Conservation (phyloP, 2,113 vertebrate species). For the Cheirogaleus medius region DNA sequence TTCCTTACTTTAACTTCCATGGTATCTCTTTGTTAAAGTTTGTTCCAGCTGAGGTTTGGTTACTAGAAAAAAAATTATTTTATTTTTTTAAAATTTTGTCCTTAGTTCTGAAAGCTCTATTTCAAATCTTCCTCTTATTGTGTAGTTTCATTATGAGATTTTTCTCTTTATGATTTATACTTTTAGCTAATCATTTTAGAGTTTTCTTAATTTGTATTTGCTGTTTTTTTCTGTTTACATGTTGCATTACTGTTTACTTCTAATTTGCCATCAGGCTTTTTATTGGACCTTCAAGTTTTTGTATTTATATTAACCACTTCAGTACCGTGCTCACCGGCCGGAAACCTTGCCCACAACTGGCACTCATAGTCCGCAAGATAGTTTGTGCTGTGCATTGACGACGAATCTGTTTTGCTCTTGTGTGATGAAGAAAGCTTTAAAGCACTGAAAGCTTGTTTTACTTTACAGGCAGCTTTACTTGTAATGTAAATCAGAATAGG, state of each 20-base stretch:
- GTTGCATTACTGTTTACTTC: not conserved
- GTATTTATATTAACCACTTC: not conserved
- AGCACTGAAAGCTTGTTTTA: no score
- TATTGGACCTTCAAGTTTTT: not conserved
- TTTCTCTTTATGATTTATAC: not conserved
- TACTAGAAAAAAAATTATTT: not conserved
- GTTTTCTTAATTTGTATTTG: not conserved
- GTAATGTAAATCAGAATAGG: no score
- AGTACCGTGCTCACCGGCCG: no score
- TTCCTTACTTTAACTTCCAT: not conserved
- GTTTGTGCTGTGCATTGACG: no score
- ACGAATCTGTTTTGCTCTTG: no score
- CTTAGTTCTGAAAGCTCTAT: not conserved
- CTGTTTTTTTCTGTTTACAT: not conserved
- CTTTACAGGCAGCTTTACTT: no score
- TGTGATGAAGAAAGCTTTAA: no score
- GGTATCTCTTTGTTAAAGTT: not conserved
- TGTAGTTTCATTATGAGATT: not conserved
- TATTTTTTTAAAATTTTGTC: not conserved
- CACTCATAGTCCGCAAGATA: no score
- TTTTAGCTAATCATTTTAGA: not conserved
- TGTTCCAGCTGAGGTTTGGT: not conserved
- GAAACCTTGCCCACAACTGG: no score
- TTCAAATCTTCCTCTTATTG: not conserved
- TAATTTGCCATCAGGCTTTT: not conserved